Percentiles rank a stretch among this genome's conserved stretches.
phyloP scores from a whole-genome alignment of 2,113 vertebrate species.

The Platycercus adscitus region DNA sequence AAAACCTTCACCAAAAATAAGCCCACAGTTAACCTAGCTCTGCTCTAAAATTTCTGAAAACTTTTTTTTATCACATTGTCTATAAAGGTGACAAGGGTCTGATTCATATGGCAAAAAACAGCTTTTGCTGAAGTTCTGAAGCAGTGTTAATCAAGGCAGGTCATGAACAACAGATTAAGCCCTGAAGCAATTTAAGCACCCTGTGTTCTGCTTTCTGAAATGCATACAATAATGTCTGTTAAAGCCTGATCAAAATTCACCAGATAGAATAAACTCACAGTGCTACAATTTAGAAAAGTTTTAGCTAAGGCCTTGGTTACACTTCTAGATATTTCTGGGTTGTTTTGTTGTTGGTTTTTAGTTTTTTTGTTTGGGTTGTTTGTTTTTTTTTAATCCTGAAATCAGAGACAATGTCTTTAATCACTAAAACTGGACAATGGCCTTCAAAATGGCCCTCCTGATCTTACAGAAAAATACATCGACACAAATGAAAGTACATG shows the following conservation, averaged over 20 bases:
- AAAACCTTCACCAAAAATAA: background rate
- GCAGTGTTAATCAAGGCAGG: background rate
- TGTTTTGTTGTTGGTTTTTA: too few relatives aligned
- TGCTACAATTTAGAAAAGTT: too few relatives aligned
- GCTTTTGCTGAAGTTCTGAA: background rate
- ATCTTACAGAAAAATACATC: background rate
- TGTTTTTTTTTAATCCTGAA: background rate
- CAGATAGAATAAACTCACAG: background rate
- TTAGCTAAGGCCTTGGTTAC: background rate
- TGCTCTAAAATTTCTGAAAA: background rate
- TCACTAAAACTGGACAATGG: background rate
- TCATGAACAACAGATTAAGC: background rate
- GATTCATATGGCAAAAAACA: background rate
- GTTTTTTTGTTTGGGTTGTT: background rate
- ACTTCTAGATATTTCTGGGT: background rate
- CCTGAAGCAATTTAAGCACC: background rate
- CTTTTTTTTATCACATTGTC: background rate
- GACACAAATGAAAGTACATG: background rate
- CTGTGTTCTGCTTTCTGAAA: background rate
- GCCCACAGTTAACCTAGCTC: background rate
- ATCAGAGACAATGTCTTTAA: background rate
- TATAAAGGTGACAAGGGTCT: background rate
- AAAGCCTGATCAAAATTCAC: background rate
- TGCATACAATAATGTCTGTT: background rate
- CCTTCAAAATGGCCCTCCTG: background rate